Percentiles rank a stretch among this genome's conserved stretches.
phyloP scores from a whole-genome alignment of 2,888 invertebrate species.

The Drosophila nigritarsus region DNA sequence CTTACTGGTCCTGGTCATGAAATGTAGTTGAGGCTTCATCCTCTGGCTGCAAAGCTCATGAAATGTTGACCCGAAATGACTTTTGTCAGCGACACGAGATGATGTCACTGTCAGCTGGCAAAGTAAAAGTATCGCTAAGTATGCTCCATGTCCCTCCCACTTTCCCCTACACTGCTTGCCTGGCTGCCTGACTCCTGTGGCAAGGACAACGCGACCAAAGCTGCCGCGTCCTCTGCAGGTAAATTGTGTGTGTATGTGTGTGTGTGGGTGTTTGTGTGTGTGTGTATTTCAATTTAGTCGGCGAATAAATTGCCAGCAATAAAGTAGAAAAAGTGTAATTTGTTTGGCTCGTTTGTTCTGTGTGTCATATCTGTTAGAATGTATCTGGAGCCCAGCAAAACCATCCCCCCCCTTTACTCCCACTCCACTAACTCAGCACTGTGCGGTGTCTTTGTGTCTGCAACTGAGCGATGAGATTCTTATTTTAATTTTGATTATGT shows the following conservation, averaged over 20 bases:
- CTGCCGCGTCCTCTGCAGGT: slow-evolving; percentile 63
- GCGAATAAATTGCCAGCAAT: slow-evolving; percentile 79
- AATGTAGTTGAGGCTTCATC: slow-evolving; percentile 1
- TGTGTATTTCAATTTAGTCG: slow-evolving; percentile 74
- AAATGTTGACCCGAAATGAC: slow-evolving; percentile 48
- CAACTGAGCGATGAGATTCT: slow-evolving; percentile 77
- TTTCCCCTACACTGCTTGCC: neutral
- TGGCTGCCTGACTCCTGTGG: slow-evolving; percentile 32
- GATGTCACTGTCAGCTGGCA: slow-evolving; percentile 64
- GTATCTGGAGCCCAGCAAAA: slow-evolving; percentile 56
- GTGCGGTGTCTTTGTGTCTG: slow-evolving; percentile 43
- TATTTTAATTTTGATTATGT: slow-evolving; percentile 81
- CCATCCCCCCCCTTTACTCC: neutral
- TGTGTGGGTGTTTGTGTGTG: slow-evolving; percentile 56
- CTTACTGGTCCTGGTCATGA: neutral
- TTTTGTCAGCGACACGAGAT: slow-evolving; percentile 48
- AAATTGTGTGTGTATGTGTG: slow-evolving; percentile 65
- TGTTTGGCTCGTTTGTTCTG: slow-evolving; percentile 77
- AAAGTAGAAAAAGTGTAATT: slow-evolving; percentile 75
- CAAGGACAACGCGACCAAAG: slow-evolving; percentile 32
- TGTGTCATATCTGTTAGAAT: slow-evolving; percentile 74
- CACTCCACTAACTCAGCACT: neutral
- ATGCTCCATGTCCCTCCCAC: neutral
- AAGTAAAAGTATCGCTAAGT: slow-evolving; percentile 31
- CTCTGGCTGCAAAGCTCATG: slow-evolving; percentile 14